Evolutionary conservation across 1,140 invertebrate species (phyloP).

Genomic region (Drosophila navojoa): DNA sequence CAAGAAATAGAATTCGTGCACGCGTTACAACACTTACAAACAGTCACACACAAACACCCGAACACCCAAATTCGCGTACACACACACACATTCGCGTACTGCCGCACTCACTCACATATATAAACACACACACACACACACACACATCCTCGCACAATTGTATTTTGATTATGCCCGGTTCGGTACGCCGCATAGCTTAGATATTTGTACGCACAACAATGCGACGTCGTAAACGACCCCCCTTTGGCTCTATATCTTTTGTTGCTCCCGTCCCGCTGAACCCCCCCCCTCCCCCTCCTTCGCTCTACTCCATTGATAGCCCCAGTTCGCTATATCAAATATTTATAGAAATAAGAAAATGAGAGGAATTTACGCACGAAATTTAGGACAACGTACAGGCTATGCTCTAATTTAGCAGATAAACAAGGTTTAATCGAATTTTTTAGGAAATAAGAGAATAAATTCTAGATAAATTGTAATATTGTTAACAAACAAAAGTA

Average conservation of each 20-base stretch:
- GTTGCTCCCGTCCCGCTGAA: background rate
- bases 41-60: constrained; percentile 20
- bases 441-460: background rate
- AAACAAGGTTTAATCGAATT: background rate
- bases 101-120: constrained; percentile 17
- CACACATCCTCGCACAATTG: constrained; percentile 69
- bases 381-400: background rate
- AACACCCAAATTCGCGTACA: background rate
- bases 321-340: constrained; percentile 75
- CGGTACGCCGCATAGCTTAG: constrained; percentile 77
- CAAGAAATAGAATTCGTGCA: constrained; percentile 53
- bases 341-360: constrained; percentile 70
- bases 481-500: no score
- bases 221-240: constrained; percentile 46
- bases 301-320: constrained; percentile 60
- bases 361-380: constrained; percentile 15
- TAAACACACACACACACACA: constrained; percentile 16
- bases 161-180: constrained; percentile 82
- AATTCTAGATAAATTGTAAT: no score
- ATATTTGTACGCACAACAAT: constrained; percentile 82
- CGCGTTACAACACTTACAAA: constrained; percentile 61
- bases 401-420: background rate
- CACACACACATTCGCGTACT: background rate
- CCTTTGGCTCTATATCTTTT: constrained; percentile 12
- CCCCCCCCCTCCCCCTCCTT: background rate